Percentiles rank a stretch among this genome's conserved stretches.
These are phyloP conservation scores for Dugesia japonica DNA, from an alignment of 2,888 invertebrate species.

Conservation along the genomic window DNA sequence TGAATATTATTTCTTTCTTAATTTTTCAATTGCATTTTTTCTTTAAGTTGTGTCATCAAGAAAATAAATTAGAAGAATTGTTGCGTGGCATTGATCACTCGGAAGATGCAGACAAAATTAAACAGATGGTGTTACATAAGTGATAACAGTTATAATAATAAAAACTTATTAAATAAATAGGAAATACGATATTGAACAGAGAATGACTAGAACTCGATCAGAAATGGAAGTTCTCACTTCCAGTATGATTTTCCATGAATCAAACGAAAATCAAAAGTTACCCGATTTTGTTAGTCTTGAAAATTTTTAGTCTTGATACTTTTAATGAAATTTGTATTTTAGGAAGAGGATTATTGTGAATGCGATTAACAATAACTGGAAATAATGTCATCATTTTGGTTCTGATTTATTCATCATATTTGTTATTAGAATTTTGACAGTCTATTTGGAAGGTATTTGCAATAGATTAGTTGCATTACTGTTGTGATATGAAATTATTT, in stretches of 20 bases:
- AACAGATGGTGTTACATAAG: neutral
- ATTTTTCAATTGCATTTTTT: no score
- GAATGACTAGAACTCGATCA: constrained; percentile 6
- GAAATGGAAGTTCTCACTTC: constrained; percentile 1
- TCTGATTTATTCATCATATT: neutral
- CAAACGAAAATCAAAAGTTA: neutral
- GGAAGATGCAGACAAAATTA: neutral
- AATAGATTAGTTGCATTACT: no score
- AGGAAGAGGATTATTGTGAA: neutral
- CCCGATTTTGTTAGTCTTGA: neutral
- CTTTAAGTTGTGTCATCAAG: neutral
- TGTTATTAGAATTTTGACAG: neutral
- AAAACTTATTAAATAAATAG: neutral
- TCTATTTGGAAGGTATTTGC: neutral
- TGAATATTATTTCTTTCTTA: no score
- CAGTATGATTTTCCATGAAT: neutral
- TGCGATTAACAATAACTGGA: neutral
- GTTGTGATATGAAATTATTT: no score
- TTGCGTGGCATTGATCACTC: neutral
- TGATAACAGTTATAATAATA: neutral
- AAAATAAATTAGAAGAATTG: neutral
- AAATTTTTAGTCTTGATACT: neutral
- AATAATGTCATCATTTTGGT: neutral
- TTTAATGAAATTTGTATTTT: neutral
- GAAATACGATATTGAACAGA: neutral